Base-by-base conservation (phyloP, 2,797 vertebrate genomes). In the Urocyon cinereoargenteus region DNA sequence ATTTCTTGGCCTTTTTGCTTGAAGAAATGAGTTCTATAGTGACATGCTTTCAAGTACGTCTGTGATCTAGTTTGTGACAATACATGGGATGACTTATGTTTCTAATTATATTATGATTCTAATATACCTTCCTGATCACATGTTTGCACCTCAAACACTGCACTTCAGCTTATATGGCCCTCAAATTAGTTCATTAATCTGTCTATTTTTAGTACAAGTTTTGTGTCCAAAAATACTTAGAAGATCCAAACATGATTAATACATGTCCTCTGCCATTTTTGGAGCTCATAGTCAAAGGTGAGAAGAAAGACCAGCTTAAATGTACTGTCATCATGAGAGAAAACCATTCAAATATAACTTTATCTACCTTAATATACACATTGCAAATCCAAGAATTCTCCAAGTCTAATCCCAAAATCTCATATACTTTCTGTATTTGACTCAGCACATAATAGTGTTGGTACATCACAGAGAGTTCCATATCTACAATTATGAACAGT, bases 111-210 rank as follows among this genome's bases (percentile, higher is more conserved):
- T 62, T 61, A 36, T n/a, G 18, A 0, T 73, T 95, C n/a, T 78
- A 26, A 53, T 79, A 82, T 85, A 55, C 49, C 10, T 91, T 90
- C 13, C 36, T 28, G 61, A 88, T 34, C 40, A 21, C 19, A 12
- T 62, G 40, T 45, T 45, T 45, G 34, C 6, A 85, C 55, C n/a
- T 53, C 12, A 91, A 87, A 70, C 87, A 84, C 31, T 82, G 40
- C 16, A 72, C 18, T 68, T 95, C 9, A 70, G 14, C 18, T 59
- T 78, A 68, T 49, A 28, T 75, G 19, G 12, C 19, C 16, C 9
- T 53, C 45, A 86, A 40, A 83, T 91, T 49, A 89, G 53, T 72
- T 89, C 59, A 83, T 82, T 94, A 77, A 93, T 66, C 21, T 72
- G 2, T 95, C 10, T 79, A 59, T 57, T 61, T 91, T 72, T 6